Percentiles rank a stretch among this genome's conserved stretches.
These are phyloP conservation scores for Sebastiscus tertius DNA, from an alignment of 2,797 vertebrate species.

Conservation along the genomic window DNA sequence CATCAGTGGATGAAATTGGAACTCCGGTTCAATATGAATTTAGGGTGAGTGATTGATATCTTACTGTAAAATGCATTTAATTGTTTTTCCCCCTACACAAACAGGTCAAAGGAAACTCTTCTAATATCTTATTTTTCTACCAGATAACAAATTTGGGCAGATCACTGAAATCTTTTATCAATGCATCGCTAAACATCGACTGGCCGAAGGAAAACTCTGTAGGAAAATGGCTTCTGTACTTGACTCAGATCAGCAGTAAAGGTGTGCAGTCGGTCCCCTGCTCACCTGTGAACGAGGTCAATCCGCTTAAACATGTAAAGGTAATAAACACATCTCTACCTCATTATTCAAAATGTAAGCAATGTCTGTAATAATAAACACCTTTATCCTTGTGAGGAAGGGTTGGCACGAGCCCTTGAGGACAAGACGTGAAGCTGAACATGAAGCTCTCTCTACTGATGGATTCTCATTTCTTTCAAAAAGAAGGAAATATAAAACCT, in stretches of 20 bases:
- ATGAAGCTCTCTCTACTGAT: slow-evolving; percentile 73
- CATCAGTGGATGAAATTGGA: slow-evolving; percentile 87
- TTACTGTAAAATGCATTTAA: background rate
- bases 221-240: slow-evolving; percentile 91
- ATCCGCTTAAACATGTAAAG: slow-evolving; percentile 70
- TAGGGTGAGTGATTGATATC: slow-evolving; percentile 73
- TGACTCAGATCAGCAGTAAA: slow-evolving; percentile 86
- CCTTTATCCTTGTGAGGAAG: slow-evolving; percentile 18
- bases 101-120: background rate
- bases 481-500: slow-evolving; percentile 87
- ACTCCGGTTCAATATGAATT: slow-evolving; percentile 89
- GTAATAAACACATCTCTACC: slow-evolving; percentile 23
- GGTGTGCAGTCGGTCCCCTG: slow-evolving; percentile 86
- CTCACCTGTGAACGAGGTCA: slow-evolving; percentile 83
- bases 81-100: background rate
- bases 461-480: slow-evolving; percentile 80
- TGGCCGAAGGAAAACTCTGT: slow-evolving; percentile 90
- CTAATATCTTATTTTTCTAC: background rate
- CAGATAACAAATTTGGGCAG: slow-evolving; percentile 92
- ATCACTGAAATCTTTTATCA: slow-evolving; percentile 89
- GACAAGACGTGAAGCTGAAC: slow-evolving; percentile 81
- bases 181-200: slow-evolving; percentile 87
- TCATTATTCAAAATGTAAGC: background rate
- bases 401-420: slow-evolving; percentile 63
- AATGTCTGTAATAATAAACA: background rate